These are phyloP conservation scores for Strigamia transsilvanica DNA, from an alignment of 2,888 invertebrate species.

Conservation along the genomic window DNA sequence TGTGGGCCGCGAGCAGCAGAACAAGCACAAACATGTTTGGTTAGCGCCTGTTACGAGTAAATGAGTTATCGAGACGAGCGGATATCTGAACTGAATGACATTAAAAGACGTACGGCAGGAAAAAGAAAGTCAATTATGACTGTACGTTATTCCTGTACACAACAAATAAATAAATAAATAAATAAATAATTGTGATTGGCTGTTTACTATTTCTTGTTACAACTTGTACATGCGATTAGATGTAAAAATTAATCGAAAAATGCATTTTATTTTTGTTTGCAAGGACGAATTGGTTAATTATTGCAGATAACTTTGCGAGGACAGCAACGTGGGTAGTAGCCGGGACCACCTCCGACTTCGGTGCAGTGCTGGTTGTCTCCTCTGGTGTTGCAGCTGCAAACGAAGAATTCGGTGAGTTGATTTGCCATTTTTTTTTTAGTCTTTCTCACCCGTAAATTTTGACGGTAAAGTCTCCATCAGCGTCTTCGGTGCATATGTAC, in stretches of 20 bases:
- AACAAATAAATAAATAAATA: too few relatives aligned
- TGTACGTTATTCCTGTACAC: too few relatives aligned
- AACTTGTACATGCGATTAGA: too few relatives aligned
- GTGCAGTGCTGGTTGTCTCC: neutral
- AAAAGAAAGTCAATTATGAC: too few relatives aligned
- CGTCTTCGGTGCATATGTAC: neutral
- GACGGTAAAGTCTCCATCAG: neutral
- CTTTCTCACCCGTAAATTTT: neutral
- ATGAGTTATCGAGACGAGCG: too few relatives aligned
- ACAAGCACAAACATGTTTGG: neutral
- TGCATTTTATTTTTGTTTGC: neutral
- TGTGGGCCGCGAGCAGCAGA: neutral
- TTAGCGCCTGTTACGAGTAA: too few relatives aligned
- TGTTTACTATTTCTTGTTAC: too few relatives aligned
- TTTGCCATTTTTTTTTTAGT: neutral
- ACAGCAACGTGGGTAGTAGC: neutral
- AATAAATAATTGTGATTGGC: too few relatives aligned
- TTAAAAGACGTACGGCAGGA: too few relatives aligned
- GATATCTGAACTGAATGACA: too few relatives aligned
- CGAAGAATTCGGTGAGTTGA: neutral
- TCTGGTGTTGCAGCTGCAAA: neutral
- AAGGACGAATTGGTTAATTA: neutral
- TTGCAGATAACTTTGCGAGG: neutral
- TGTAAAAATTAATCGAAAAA: too few relatives aligned
- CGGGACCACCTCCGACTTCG: conserved; percentile 1